A percentile compares a stretch with the other conserved stretches of the same genome.
Conservation (phyloP, 1,140 invertebrate genomes). For the Mactra quadrangularis region DNA sequence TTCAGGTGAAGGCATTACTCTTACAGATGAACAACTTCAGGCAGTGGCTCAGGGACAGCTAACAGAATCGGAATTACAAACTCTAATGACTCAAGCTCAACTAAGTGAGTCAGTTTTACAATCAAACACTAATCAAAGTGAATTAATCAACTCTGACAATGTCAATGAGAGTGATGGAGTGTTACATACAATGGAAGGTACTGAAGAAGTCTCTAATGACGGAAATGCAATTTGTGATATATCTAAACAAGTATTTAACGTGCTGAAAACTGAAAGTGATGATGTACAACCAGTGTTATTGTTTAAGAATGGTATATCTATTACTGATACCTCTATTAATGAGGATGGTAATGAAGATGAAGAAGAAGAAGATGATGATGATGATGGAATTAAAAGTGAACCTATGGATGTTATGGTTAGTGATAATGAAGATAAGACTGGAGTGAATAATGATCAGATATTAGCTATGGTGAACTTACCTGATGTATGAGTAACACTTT, state of each 20-base stretch:
- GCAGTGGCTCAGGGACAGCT: constrained; percentile 38
- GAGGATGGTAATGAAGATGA: constrained; percentile 33
- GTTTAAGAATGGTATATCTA: constrained; percentile 18
- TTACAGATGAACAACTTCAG: constrained; percentile 38
- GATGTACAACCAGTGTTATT: constrained; percentile 6
- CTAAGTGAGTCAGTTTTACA: constrained; percentile 6
- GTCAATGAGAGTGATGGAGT: neutral
- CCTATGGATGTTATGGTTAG: constrained; percentile 39
- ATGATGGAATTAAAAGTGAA: constrained; percentile 21
- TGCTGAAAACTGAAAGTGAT: constrained; percentile 18
- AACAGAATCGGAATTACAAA: constrained; percentile 28
- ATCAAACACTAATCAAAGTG: constrained; percentile 1
- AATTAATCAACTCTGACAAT: constrained; percentile 11
- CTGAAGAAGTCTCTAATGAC: neutral
- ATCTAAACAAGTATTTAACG: neutral
- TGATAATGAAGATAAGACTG: constrained; percentile 44
- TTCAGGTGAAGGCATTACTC: constrained; percentile 24
- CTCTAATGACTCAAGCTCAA: constrained; percentile 24
- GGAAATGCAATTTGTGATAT: neutral
- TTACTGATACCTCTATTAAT: constrained; percentile 5
- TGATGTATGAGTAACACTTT: too few species aligned
- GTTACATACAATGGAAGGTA: neutral
- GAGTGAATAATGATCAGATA: constrained; percentile 27
- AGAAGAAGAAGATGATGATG: constrained; percentile 38
- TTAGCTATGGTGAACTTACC: constrained; percentile 25